Conservation (phyloP, 2,888 invertebrate genomes). For the Leptinotarsa haldemani region DNA sequence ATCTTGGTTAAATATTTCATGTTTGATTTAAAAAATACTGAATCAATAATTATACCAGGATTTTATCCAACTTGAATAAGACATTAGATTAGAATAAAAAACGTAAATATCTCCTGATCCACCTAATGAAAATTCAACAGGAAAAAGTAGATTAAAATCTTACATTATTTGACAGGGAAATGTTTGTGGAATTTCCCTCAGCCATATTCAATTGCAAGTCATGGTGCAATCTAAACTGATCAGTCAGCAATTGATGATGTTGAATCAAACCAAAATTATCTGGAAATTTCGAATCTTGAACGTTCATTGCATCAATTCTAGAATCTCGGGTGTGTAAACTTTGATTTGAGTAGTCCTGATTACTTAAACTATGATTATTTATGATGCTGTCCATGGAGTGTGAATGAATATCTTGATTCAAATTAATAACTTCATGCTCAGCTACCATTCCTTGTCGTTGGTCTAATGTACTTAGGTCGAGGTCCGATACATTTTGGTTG, state of each 20-base stretch:
- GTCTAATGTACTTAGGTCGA: constrained; percentile 58
- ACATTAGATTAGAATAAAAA: too few species aligned
- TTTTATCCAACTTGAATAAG: too few species aligned
- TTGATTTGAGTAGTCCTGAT: constrained; percentile 60
- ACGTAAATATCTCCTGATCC: too few species aligned
- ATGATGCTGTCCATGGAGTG: constrained; percentile 61
- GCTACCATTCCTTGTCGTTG: constrained; percentile 59
- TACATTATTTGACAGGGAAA: constrained; percentile 41
- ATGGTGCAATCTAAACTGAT: constrained; percentile 54
- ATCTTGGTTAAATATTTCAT: too few species aligned
- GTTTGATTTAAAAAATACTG: too few species aligned
- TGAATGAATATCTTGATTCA: constrained; percentile 56
- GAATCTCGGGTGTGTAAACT: constrained; percentile 55
- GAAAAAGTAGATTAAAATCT: constrained; percentile 17
- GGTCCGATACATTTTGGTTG: constrained; percentile 57
- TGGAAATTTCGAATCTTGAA: constrained; percentile 51
- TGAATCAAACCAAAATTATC: constrained; percentile 58
- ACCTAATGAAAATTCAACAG: too few species aligned
- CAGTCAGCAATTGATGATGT: constrained; percentile 57
- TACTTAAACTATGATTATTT: constrained; percentile 59
- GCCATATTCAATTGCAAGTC: constrained; percentile 48
- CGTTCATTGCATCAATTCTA: constrained; percentile 44
- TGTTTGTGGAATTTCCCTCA: constrained; percentile 29
- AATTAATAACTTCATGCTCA: constrained; percentile 58
- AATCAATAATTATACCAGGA: too few species aligned